These are phyloP conservation scores for Melanotaenia parkinsoni DNA, from an alignment of 2,797 vertebrate genomes.

Conservation along the genomic window DNA sequence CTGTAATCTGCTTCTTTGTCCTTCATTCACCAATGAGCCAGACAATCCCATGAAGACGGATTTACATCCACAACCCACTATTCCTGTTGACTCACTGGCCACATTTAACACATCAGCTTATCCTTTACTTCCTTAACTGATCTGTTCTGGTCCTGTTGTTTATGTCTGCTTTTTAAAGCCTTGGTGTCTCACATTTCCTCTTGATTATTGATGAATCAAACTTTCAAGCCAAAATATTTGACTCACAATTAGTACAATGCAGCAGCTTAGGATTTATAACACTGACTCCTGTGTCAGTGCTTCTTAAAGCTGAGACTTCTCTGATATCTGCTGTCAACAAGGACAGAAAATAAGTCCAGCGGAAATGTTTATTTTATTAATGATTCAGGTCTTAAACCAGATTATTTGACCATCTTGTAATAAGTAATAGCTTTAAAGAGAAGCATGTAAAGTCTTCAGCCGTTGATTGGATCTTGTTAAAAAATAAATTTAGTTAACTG, in stretches of 20 bases:
- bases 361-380: neutral
- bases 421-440: too few relatives aligned
- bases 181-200: neutral
- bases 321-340: too few relatives aligned
- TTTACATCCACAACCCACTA: neutral
- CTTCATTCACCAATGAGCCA: slow-evolving; percentile 25
- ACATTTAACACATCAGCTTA: slow-evolving; percentile 21
- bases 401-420: too few relatives aligned
- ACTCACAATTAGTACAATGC: neutral
- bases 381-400: neutral
- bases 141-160: neutral
- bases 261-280: neutral
- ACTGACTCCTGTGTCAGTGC: neutral
- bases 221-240: neutral
- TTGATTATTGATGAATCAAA: neutral
- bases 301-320: neutral
- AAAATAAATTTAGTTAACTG: neutral
- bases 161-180: neutral
- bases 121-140: neutral
- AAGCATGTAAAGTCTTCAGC: neutral
- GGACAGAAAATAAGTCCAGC: too few relatives aligned
- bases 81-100: slow-evolving; percentile 6
- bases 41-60: neutral
- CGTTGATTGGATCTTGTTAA: neutral
- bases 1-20: slow-evolving; percentile 4